Evolutionary conservation across 2,113 vertebrate genomes (phyloP).

Genomic region (Arenaria interpres): DNA sequence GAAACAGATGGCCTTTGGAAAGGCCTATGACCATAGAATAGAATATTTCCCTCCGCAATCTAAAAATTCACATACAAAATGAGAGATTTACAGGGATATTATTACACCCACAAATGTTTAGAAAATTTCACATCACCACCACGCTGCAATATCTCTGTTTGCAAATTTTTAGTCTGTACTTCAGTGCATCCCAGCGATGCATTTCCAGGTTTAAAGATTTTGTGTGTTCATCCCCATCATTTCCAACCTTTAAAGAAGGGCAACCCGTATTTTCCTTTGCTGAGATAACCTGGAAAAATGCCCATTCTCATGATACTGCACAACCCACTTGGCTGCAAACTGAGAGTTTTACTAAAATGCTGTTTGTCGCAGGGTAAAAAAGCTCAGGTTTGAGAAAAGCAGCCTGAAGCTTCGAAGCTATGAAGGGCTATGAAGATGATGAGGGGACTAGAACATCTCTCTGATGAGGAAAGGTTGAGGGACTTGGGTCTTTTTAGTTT

Average conservation of each 20-base stretch:
- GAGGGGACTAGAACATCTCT: too few relatives aligned
- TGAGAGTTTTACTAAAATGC: not conserved
- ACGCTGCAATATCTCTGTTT: not conserved
- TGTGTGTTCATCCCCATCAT: not conserved
- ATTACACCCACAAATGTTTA: not conserved
- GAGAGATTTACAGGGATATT: not conserved
- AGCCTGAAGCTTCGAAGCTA: not conserved
- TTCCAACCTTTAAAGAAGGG: not conserved
- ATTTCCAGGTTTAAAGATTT: not conserved
- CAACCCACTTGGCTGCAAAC: not conserved
- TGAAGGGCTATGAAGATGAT: too few relatives aligned
- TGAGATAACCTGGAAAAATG: not conserved
- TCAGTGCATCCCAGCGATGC: not conserved
- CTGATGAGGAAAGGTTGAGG: too few relatives aligned
- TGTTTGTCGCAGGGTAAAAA: not conserved
- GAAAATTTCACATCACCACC: not conserved
- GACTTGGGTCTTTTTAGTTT: too few relatives aligned
- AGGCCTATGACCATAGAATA: accelerated
- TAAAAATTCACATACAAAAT: not conserved
- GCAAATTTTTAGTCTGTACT: not conserved
- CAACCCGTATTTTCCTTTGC: not conserved
- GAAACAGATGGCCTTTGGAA: not conserved
- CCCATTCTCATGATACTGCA: too few relatives aligned
- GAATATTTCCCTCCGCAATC: not conserved
- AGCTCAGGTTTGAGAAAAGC: not conserved